These are phyloP conservation scores for Propithecus perrieri DNA, from an alignment of 2,797 vertebrate species.

Conservation along the genomic window DNA sequence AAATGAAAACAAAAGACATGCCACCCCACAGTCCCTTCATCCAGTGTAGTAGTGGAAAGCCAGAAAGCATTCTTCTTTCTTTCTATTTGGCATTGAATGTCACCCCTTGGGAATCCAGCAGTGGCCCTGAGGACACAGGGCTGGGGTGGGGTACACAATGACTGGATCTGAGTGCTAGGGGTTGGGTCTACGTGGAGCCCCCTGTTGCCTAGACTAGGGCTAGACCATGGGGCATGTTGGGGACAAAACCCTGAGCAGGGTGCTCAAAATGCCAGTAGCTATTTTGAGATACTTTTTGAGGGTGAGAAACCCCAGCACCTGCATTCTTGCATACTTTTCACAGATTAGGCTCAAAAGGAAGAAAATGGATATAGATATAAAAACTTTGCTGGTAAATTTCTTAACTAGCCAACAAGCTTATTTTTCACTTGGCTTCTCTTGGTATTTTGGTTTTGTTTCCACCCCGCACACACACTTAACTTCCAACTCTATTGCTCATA, in stretches of 20 bases:
- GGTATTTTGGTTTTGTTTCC: neutral
- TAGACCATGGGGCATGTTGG: neutral
- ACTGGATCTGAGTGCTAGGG: neutral
- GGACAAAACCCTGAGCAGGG: neutral
- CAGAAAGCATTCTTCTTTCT: neutral
- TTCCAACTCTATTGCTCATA: neutral
- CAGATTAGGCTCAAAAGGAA: neutral
- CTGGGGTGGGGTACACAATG: neutral
- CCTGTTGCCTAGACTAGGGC: neutral
- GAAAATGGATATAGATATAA: neutral
- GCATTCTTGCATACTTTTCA: neutral
- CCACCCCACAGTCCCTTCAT: neutral
- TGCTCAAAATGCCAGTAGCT: neutral
- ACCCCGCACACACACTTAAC: neutral
- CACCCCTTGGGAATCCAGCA: neutral
- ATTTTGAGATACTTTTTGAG: neutral
- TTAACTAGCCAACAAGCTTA: neutral
- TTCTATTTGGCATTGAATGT: neutral
- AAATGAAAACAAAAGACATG: neutral
- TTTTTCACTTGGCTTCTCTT: constrained; percentile 45
- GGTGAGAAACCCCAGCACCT: neutral
- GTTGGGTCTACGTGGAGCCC: neutral
- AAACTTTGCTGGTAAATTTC: neutral
- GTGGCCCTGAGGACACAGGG: neutral
- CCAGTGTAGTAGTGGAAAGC: neutral